Evolutionary conservation across 2,113 vertebrate genomes (phyloP).

Genomic region (Elaphurus davidianus): DNA sequence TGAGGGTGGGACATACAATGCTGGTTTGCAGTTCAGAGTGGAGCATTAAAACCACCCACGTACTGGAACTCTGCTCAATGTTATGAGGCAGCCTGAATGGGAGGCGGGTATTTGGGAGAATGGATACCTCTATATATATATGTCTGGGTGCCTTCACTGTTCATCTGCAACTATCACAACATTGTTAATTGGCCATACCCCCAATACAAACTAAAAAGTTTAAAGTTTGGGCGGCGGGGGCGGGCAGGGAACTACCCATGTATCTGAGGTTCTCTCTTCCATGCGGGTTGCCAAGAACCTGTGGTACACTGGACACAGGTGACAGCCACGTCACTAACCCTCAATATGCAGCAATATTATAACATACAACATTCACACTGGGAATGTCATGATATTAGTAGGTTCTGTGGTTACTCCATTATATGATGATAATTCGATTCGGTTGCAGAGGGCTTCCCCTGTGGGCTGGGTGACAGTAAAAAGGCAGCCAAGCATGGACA

Average conservation of each 20-base stretch:
- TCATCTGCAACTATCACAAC: neutral
- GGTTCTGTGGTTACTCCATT: neutral
- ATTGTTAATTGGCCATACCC: neutral
- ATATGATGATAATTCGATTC: neutral
- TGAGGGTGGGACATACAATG: neutral
- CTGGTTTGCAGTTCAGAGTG: neutral
- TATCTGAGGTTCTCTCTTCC: neutral
- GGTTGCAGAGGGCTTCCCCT: neutral
- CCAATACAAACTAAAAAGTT: neutral
- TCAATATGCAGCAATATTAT: neutral
- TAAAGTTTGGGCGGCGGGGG: neutral
- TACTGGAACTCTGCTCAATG: neutral
- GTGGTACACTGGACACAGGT: rapidly evolving
- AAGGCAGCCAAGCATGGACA: neutral
- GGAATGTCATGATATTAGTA: neutral
- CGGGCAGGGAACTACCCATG: rapidly evolving
- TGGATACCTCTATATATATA: neutral
- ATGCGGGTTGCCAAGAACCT: neutral
- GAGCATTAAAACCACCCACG: neutral
- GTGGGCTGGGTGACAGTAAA: neutral
- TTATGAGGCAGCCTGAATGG: neutral
- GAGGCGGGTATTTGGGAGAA: neutral
- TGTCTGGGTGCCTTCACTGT: neutral
- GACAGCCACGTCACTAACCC: neutral
- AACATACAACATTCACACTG: neutral